A percentile compares a stretch with the other conserved stretches of the same genome.
Conservation (phyloP, 2,888 invertebrate genomes). For the Cataglyphis cursor region DNA sequence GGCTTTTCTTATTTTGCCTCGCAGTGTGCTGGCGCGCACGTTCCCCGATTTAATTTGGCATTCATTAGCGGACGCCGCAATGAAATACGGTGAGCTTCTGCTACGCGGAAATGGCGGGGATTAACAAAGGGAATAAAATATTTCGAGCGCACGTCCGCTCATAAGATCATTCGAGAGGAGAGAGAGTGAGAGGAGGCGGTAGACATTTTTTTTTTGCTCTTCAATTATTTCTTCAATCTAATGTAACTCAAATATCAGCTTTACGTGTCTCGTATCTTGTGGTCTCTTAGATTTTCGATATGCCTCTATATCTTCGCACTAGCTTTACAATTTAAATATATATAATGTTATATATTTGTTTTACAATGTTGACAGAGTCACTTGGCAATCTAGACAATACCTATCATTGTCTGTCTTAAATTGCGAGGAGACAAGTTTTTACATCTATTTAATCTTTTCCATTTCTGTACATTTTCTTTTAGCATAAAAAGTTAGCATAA, state of each 20-base stretch:
- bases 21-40: conserved; percentile 41
- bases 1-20: conserved; percentile 46
- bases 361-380: neutral
- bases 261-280: neutral
- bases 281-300: neutral
- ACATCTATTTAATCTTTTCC: neutral
- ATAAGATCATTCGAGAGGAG: neutral
- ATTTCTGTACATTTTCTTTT: neutral
- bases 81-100: conserved; percentile 52
- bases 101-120: conserved; percentile 45
- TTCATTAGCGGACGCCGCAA: conserved; percentile 61
- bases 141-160: conserved; percentile 22
- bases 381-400: neutral
- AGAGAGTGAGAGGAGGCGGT: neutral
- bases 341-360: neutral
- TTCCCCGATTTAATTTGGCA: conserved; percentile 61
- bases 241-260: neutral
- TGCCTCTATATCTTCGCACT: neutral
- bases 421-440: neutral
- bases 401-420: neutral
- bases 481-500: neutral
- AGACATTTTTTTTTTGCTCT: neutral
- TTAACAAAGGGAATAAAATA: conserved; percentile 56
- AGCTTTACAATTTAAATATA: neutral
- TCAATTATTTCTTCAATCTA: neutral